Conservation (phyloP, 2,113 vertebrate genomes). For the Aix galericulata region DNA sequence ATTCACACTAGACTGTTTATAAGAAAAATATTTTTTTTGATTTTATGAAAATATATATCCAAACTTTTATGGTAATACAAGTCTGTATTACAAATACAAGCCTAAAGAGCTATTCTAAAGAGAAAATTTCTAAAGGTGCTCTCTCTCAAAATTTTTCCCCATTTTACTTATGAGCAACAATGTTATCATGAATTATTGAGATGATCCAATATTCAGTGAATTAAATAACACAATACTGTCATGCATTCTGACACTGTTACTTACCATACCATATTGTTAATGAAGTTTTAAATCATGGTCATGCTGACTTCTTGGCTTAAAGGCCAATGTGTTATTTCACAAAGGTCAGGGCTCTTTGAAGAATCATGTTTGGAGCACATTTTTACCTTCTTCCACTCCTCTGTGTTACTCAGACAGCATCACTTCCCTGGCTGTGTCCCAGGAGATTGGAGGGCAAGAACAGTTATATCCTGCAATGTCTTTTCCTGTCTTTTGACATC, state of each 20-base stretch:
- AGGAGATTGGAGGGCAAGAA: neutral
- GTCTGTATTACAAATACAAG: neutral
- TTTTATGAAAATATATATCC: neutral
- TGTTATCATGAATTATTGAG: neutral
- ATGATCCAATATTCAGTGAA: neutral
- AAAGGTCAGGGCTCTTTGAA: neutral
- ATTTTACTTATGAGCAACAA: neutral
- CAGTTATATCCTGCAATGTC: neutral
- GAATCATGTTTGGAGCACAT: neutral
- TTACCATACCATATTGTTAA: neutral
- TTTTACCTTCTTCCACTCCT: neutral
- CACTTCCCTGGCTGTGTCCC: neutral
- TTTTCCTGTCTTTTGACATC: neutral
- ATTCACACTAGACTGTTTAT: neutral
- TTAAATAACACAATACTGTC: neutral
- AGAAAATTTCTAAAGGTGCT: fast-evolving
- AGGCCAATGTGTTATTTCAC: neutral
- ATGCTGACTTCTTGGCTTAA: neutral
- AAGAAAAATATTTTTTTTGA: neutral
- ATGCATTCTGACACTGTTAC: neutral
- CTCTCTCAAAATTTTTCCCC: neutral
- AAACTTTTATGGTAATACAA: neutral
- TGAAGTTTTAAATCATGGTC: neutral
- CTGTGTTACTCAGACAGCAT: neutral
- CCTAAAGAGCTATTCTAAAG: neutral